A percentile compares a stretch with the other conserved stretches of the same genome.
Evolutionary conservation across 2,888 invertebrate genomes (phyloP).

Genomic region (Toxonevra muliebris): DNA sequence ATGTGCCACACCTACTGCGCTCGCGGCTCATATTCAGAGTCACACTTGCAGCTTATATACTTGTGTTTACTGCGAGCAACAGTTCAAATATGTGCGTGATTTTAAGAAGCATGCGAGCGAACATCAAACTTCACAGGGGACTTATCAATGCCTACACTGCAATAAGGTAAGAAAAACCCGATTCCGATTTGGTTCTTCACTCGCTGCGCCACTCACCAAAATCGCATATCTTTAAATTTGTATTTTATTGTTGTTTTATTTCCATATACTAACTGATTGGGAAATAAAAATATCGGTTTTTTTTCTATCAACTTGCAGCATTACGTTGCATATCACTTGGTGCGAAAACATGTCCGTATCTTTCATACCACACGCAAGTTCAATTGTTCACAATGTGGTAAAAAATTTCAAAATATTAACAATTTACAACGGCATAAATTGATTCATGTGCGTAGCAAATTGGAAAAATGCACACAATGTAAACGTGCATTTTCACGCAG

Average conservation of each 20-base stretch:
- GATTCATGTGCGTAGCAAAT: slow-evolving; percentile 71
- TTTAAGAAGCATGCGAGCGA: slow-evolving; percentile 74
- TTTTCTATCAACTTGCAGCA: slow-evolving; percentile 55
- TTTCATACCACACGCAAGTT: slow-evolving; percentile 77
- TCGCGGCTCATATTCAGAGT: slow-evolving; percentile 76
- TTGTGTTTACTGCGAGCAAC: slow-evolving; percentile 77
- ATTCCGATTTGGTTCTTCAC: no score
- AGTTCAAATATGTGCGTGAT: slow-evolving; percentile 72
- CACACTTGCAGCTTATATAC: slow-evolving; percentile 64
- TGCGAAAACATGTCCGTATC: slow-evolving; percentile 78
- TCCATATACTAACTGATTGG: no score
- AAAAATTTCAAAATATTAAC: slow-evolving; percentile 75
- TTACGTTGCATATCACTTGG: slow-evolving; percentile 75
- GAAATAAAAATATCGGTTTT: neutral
- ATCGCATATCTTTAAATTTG: no score
- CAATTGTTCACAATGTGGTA: slow-evolving; percentile 74
- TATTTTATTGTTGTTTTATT: neutral
- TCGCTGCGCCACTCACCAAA: no score
- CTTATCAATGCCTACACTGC: slow-evolving; percentile 77
- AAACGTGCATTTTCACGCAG: slow-evolving; percentile 80
- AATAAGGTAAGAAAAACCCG: slow-evolving; percentile 66
- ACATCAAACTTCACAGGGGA: slow-evolving; percentile 69
- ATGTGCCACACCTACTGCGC: slow-evolving; percentile 77
- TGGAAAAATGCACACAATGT: slow-evolving; percentile 80
- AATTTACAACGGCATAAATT: slow-evolving; percentile 74